phyloP scores from a whole-genome alignment of 2,797 vertebrate species.

The Kryptopterus vitreolus region DNA sequence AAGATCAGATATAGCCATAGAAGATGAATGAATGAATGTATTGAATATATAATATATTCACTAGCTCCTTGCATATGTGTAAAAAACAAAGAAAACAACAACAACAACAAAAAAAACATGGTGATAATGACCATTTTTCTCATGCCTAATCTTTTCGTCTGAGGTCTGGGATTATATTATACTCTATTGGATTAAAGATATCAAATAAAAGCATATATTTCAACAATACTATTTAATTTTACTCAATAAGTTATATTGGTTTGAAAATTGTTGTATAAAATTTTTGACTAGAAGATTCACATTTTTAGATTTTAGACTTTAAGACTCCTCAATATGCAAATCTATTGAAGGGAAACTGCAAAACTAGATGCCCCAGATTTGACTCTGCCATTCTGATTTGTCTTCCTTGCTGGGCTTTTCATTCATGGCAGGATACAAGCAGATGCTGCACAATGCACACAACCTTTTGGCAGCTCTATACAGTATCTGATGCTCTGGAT shows the following conservation, averaged over 20 bases:
- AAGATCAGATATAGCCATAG: too few relatives aligned
- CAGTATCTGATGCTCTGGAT: constrained; percentile 6
- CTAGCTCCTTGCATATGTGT: background rate
- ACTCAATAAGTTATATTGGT: background rate
- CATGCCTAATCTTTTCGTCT: background rate
- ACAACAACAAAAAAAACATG: too few relatives aligned
- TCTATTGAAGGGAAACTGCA: background rate
- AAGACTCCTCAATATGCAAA: background rate
- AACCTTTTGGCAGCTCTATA: constrained; percentile 11
- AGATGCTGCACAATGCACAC: constrained; percentile 1
- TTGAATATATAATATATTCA: background rate
- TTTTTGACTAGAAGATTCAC: too few relatives aligned
- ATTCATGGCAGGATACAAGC: background rate
- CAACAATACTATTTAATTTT: background rate
- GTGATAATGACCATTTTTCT: background rate
- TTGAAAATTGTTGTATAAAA: background rate
- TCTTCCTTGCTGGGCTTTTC: constrained; percentile 12
- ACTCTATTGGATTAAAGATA: background rate
- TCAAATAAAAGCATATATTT: background rate
- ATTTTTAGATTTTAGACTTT: too few relatives aligned
- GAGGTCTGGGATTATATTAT: background rate
- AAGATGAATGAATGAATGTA: too few relatives aligned
- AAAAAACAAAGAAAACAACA: too few relatives aligned
- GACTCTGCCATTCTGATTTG: constrained; percentile 2
- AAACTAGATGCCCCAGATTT: background rate